A percentile compares a stretch with the other conserved stretches of the same genome.
Conservation (phyloP, 2,888 invertebrate species). For the Ophraella communa region DNA sequence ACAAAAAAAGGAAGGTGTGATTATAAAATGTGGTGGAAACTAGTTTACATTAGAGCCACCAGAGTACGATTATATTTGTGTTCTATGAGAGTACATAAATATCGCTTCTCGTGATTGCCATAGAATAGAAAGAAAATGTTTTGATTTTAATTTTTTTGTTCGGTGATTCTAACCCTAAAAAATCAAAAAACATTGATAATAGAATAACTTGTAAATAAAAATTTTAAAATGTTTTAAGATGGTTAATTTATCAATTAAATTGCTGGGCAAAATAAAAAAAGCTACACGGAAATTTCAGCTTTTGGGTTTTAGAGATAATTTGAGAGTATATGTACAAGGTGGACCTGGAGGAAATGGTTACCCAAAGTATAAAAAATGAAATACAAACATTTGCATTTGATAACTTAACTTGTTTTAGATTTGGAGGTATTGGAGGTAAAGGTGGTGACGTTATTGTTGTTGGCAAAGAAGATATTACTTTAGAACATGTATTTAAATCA, state of each 20-base stretch:
- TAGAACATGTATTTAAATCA: slow-evolving; percentile 63
- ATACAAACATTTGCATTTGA: not conserved
- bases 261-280: slow-evolving; percentile 61
- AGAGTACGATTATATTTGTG: too few species aligned
- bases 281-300: slow-evolving; percentile 62
- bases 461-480: slow-evolving; percentile 68
- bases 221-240: slow-evolving; percentile 30
- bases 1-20: too few species aligned
- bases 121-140: too few species aligned
- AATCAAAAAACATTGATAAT: not conserved
- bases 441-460: slow-evolving; percentile 85
- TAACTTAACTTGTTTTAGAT: slow-evolving; percentile 63
- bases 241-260: slow-evolving; percentile 40
- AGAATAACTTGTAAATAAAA: not conserved
- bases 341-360: slow-evolving; percentile 83
- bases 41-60: too few species aligned
- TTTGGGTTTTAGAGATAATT: slow-evolving; percentile 76
- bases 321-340: slow-evolving; percentile 80
- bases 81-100: too few species aligned
- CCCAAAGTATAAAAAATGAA: slow-evolving; percentile 60
- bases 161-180: not conserved
- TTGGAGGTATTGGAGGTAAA: slow-evolving; percentile 89
- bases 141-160: too few species aligned
- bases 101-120: too few species aligned
- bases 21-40: too few species aligned